Percentiles rank a stretch among this genome's conserved stretches.
Conservation (phyloP, 2,113 vertebrate species). For the Phrynosoma platyrhinos region DNA sequence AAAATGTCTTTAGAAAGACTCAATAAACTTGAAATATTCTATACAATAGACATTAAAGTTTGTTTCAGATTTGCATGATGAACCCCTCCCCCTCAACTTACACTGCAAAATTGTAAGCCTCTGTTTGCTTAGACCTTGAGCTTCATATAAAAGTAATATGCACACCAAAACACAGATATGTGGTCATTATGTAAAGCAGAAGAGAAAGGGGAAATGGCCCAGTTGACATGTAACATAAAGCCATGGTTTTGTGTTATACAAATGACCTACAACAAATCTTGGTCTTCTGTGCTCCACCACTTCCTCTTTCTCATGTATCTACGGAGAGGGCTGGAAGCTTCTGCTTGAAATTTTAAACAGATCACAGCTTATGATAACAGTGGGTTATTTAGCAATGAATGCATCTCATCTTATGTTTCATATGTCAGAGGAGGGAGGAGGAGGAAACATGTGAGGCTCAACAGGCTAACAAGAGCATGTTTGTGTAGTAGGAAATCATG, state of each 20-base stretch:
- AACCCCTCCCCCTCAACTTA: not conserved
- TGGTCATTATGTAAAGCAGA: not conserved
- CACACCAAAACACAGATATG: not conserved
- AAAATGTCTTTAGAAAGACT: not conserved
- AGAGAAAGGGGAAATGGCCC: not conserved
- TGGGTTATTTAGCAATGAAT: not conserved
- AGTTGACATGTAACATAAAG: not conserved
- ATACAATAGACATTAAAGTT: not conserved
- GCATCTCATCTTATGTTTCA: not conserved
- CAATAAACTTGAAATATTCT: not conserved
- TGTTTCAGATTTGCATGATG: not conserved
- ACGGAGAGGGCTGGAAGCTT: not conserved
- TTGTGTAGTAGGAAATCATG: not conserved
- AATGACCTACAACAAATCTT: not conserved
- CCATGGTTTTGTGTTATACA: not conserved
- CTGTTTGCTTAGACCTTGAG: not conserved
- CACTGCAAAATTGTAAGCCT: not conserved
- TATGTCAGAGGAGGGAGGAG: not conserved
- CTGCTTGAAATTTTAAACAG: not conserved
- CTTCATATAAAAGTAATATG: not conserved
- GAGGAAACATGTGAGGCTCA: not conserved
- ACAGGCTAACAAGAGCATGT: not conserved
- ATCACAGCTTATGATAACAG: not conserved
- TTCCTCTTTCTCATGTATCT: not conserved
- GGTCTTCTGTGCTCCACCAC: not conserved